A percentile compares a stretch with the other conserved stretches of the same genome.
phyloP scores from a whole-genome alignment of 2,797 vertebrate genomes.

The Sebastes itinus region DNA sequence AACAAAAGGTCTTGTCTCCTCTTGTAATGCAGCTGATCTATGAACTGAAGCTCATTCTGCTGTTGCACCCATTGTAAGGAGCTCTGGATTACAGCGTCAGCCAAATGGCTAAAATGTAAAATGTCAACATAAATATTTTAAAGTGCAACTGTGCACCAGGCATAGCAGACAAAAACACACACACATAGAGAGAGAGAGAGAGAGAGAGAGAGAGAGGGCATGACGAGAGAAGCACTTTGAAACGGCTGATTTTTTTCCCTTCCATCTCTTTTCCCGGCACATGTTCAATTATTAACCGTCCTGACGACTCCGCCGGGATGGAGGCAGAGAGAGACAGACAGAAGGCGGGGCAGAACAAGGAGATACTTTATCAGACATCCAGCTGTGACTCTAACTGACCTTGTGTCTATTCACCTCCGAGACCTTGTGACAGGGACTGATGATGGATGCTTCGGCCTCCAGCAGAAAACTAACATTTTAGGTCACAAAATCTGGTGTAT shows the following conservation, averaged over 20 bases:
- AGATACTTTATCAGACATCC: constrained; percentile 54
- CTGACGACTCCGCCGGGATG: constrained; percentile 36
- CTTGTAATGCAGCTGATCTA: not conserved
- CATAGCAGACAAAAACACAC: constrained; percentile 6
- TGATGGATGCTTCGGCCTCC: not conserved
- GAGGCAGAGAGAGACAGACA: constrained; percentile 26
- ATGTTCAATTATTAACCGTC: constrained; percentile 73
- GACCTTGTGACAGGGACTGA: not conserved
- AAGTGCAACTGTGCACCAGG: constrained; percentile 12
- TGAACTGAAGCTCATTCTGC: constrained; percentile 2
- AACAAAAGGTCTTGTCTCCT: not conserved
- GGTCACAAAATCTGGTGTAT: not conserved
- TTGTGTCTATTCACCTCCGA: constrained; percentile 26
- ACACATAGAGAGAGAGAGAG: not conserved
- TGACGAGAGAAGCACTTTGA: constrained; percentile 37
- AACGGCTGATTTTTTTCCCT: not conserved
- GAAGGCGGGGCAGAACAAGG: constrained; percentile 18
- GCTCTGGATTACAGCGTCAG: constrained; percentile 9
- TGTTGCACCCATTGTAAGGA: not conserved
- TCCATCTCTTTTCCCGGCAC: constrained; percentile 47
- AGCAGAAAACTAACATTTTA: not conserved
- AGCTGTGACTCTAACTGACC: constrained; percentile 36
- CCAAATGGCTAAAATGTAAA: constrained; percentile 38
- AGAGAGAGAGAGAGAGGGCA: not conserved
- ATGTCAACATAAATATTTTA: constrained; percentile 67